A percentile compares a stretch with the other conserved stretches of the same genome.
phyloP scores from a whole-genome alignment of 2,113 vertebrate genomes.

The Charadrius vociferus region DNA sequence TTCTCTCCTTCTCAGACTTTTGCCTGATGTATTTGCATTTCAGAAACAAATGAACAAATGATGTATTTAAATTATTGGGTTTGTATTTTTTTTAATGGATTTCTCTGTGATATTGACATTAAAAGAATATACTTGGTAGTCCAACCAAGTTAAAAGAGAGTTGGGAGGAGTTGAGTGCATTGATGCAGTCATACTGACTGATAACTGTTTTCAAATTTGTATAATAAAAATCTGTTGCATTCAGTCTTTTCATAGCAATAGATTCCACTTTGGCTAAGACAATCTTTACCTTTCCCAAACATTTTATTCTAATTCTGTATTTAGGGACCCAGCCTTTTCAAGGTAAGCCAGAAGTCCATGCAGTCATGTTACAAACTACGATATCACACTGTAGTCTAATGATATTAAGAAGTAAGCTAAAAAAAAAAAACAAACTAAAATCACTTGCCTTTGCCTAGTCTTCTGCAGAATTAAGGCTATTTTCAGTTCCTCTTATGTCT shows the following conservation, averaged over 20 bases:
- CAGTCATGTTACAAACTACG: not conserved
- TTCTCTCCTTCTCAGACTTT: not conserved
- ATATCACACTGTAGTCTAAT: not conserved
- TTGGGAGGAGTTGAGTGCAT: not conserved
- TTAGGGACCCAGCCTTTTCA: not conserved
- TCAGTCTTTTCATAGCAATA: not conserved
- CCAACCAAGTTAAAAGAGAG: not conserved
- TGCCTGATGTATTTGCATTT: not conserved
- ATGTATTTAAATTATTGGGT: not conserved
- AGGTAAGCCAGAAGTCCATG: not conserved
- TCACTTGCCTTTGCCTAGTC: not conserved
- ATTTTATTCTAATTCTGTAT: not conserved
- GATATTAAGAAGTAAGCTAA: not conserved
- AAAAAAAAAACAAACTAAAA: constrained; percentile 5
- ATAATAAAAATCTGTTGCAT: not conserved
- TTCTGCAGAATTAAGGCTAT: not conserved
- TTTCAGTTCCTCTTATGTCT: constrained; percentile 12
- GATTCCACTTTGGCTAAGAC: not conserved
- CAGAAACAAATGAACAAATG: fast-evolving
- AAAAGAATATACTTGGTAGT: not conserved
- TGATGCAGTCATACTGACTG: not conserved
- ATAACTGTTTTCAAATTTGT: not conserved
- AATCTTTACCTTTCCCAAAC: not conserved
- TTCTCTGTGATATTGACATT: not conserved
- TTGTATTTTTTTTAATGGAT: not conserved